Evolutionary conservation across 2,113 vertebrate genomes (phyloP).

Genomic region (Brachirus orientalis): DNA sequence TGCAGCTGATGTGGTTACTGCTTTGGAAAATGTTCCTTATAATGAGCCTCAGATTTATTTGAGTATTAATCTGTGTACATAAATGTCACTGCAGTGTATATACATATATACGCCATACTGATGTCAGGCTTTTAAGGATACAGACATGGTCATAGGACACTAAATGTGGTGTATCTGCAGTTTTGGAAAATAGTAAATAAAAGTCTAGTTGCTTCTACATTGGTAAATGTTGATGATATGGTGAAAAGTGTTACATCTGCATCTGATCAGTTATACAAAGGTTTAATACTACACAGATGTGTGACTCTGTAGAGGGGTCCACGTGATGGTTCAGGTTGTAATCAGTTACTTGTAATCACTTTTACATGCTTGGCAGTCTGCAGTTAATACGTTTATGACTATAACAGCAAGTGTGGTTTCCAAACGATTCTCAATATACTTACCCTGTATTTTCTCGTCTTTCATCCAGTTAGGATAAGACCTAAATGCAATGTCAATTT

Average conservation of each 20-base stretch:
- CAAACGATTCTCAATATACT: neutral
- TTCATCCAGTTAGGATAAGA: too few species aligned
- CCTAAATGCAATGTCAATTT: too few species aligned
- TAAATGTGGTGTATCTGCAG: constrained; percentile 6
- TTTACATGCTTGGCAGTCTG: neutral
- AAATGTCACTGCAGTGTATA: constrained; percentile 21
- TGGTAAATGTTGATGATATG: neutral
- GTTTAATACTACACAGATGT: constrained; percentile 31
- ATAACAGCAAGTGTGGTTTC: neutral
- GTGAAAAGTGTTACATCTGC: neutral
- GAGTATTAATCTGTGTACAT: constrained; percentile 24
- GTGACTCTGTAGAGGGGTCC: neutral
- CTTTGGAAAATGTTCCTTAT: constrained; percentile 52
- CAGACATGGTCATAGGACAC: neutral
- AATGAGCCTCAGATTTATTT: constrained; percentile 52
- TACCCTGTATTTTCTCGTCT: too few species aligned
- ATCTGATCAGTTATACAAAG: constrained; percentile 10
- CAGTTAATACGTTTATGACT: neutral
- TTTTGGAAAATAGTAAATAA: neutral
- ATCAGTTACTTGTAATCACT: neutral
- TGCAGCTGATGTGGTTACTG: constrained; percentile 66
- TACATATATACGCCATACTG: neutral
- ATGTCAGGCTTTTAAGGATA: constrained; percentile 14
- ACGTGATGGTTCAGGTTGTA: too few species aligned
- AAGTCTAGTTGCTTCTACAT: neutral